Evolutionary conservation across 2,888 invertebrate genomes (phyloP).

Genomic region (Scaeva pyrastri): DNA sequence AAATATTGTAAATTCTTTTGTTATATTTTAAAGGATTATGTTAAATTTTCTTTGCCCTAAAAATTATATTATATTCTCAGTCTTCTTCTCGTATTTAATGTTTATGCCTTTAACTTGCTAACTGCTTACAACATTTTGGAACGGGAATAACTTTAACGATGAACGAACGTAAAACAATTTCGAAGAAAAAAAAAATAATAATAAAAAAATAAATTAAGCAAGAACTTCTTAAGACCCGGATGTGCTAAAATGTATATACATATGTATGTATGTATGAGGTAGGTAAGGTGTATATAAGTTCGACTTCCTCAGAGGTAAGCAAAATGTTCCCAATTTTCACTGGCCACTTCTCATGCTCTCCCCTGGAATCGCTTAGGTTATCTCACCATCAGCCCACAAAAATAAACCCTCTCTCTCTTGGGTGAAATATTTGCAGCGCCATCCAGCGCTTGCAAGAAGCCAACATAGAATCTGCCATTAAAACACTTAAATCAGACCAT

Average conservation of each 20-base stretch:
- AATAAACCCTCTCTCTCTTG: slow-evolving; percentile 12
- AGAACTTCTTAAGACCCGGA: slow-evolving; percentile 47
- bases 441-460: slow-evolving; percentile 68
- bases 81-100: not conserved
- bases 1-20: slow-evolving; percentile 70
- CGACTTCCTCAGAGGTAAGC: slow-evolving; percentile 38
- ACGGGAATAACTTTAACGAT: slow-evolving; percentile 59
- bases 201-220: not conserved
- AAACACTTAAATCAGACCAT: slow-evolving; percentile 74
- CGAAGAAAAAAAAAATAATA: slow-evolving; percentile 37
- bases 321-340: slow-evolving; percentile 25
- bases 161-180: slow-evolving; percentile 62
- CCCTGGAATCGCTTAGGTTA: slow-evolving; percentile 25
- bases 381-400: not conserved
- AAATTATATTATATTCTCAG: not conserved
- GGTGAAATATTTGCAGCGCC: slow-evolving; percentile 46
- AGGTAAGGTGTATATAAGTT: not conserved
- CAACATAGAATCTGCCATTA: slow-evolving; percentile 64
- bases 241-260: not conserved
- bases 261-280: not conserved
- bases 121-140: slow-evolving; percentile 41
- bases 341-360: not conserved
- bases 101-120: slow-evolving; percentile 24
- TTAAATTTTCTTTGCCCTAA: slow-evolving; percentile 36
- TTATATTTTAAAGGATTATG: slow-evolving; percentile 62